These are phyloP conservation scores for Natrix natrix DNA, from an alignment of 2,797 vertebrate species.

Conservation along the genomic window DNA sequence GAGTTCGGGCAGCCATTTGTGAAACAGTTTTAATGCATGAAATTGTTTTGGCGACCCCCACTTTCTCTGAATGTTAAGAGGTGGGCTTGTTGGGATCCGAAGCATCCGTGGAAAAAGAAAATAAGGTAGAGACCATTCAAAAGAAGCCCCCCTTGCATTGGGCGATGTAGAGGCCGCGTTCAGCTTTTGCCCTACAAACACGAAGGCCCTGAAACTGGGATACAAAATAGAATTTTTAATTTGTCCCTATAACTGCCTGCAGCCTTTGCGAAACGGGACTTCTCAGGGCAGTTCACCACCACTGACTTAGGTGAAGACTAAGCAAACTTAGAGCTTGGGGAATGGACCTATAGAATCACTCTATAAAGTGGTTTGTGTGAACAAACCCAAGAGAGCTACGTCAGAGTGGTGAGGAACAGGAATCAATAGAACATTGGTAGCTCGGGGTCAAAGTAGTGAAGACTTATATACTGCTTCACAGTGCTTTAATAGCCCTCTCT, in stretches of 20 bases:
- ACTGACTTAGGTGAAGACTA: background rate
- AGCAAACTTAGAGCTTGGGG: background rate
- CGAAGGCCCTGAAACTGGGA: background rate
- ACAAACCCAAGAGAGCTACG: background rate
- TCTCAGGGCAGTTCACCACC: background rate
- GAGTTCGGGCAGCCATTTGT: constrained; percentile 14
- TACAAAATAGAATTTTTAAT: background rate
- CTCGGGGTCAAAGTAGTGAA: background rate
- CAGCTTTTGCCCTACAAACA: background rate
- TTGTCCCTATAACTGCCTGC: background rate
- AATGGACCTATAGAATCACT: background rate
- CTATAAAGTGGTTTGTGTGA: background rate
- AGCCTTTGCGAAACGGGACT: background rate
- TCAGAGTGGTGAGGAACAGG: background rate
- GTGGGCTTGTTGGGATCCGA: background rate
- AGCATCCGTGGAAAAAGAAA: background rate
- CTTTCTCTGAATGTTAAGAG: background rate
- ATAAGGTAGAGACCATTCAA: background rate
- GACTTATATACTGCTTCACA: too few species aligned
- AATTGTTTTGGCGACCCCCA: background rate
- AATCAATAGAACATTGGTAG: background rate
- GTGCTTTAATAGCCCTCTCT: too few species aligned
- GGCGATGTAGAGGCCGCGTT: background rate
- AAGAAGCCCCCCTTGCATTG: too few species aligned
- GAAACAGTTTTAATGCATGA: constrained; percentile 14